phyloP scores from a whole-genome alignment of 2,113 vertebrate species.

The Erinaceus europaeus region DNA sequence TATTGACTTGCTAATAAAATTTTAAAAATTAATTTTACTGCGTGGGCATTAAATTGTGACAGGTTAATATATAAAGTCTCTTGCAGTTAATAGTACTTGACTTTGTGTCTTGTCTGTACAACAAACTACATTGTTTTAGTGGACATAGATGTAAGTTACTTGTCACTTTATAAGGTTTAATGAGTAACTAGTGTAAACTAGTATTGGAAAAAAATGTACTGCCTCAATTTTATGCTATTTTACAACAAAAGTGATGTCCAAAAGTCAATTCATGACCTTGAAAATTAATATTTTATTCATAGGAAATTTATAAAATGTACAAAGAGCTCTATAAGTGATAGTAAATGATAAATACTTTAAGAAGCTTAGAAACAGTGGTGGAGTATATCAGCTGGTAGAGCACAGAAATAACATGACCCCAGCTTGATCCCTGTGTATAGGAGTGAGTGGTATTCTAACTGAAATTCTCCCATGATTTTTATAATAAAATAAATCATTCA shows the following conservation, averaged over 20 bases:
- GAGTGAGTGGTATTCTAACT: too few species aligned
- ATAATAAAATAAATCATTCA: too few species aligned
- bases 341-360: not conserved
- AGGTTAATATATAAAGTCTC: not conserved
- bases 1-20: too few species aligned
- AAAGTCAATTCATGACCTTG: not conserved
- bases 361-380: not conserved
- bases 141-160: not conserved
- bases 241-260: not conserved
- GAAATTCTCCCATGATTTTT: too few species aligned
- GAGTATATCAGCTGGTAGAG: too few species aligned
- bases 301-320: not conserved
- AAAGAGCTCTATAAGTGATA: not conserved
- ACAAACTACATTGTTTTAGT: not conserved
- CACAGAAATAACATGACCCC: too few species aligned
- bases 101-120: not conserved
- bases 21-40: too few species aligned
- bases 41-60: too few species aligned
- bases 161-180: not conserved
- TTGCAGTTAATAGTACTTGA: not conserved
- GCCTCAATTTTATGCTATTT: not conserved
- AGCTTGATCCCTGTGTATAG: not conserved
- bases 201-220: not conserved
- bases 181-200: not conserved
- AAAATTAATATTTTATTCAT: not conserved